A percentile compares a stretch with the other conserved stretches of the same genome.
Evolutionary conservation across 2,888 invertebrate species (phyloP).

Genomic region (Laspeyria flexula): DNA sequence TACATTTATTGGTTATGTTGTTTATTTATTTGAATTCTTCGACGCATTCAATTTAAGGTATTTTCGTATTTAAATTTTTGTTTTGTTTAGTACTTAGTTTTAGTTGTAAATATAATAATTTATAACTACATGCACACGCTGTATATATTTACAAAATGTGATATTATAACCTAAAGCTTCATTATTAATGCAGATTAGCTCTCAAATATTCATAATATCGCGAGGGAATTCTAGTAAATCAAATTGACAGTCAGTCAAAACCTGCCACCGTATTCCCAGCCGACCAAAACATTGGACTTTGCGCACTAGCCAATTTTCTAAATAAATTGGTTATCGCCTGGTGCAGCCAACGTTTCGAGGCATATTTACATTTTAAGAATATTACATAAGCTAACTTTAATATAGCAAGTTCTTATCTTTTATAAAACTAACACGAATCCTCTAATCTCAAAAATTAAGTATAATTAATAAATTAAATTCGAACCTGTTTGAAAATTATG

Average conservation of each 20-base stretch:
- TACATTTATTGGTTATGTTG: too few relatives aligned
- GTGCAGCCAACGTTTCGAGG: not conserved
- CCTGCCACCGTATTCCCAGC: not conserved
- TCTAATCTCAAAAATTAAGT: not conserved
- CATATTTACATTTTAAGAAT: not conserved
- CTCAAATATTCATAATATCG: not conserved
- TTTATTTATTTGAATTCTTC: too few relatives aligned
- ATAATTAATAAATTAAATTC: slow-evolving; percentile 1
- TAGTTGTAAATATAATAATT: too few relatives aligned
- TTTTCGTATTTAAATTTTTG: too few relatives aligned
- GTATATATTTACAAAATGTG: not conserved
- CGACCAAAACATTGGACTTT: not conserved
- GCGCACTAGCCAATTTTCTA: not conserved
- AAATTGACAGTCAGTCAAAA: not conserved
- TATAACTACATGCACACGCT: too few relatives aligned
- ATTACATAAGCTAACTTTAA: not conserved
- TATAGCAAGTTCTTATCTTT: not conserved
- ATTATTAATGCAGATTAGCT: not conserved
- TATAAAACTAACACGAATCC: not conserved
- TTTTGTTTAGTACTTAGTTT: too few relatives aligned
- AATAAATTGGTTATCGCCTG: not conserved
- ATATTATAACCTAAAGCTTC: not conserved
- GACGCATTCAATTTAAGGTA: too few relatives aligned
- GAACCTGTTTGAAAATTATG: too few relatives aligned
- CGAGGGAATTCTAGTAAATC: not conserved